A percentile compares a stretch with the other conserved stretches of the same genome.
phyloP scores from a whole-genome alignment of 2,888 invertebrate species.

The Serrognathus titanus region DNA sequence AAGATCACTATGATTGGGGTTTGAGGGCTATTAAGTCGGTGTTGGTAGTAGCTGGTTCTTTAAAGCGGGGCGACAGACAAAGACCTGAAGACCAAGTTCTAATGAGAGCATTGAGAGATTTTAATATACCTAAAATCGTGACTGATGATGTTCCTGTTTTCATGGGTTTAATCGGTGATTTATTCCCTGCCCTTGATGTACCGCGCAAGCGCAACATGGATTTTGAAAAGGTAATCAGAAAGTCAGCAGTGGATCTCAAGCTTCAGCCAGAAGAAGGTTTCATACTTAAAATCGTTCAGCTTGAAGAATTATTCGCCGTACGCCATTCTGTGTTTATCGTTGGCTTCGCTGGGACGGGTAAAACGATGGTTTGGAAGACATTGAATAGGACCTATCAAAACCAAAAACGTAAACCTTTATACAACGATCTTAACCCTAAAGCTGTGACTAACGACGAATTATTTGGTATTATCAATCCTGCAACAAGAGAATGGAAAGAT shows the following conservation, averaged over 20 bases:
- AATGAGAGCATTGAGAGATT: conserved; percentile 91
- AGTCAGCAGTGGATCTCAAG: conserved; percentile 76
- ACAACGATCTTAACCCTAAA: conserved; percentile 91
- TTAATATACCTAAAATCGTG: conserved; percentile 91
- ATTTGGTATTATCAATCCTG: conserved; percentile 90
- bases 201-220: conserved; percentile 82
- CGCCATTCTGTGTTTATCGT: conserved; percentile 78
- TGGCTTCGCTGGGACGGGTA: conserved; percentile 87
- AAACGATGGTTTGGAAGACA: conserved; percentile 90
- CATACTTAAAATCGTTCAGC: conserved; percentile 81
- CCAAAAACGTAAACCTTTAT: conserved; percentile 76
- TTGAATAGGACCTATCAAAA: conserved; percentile 79
- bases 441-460: conserved; percentile 94
- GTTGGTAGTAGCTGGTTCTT: conserved; percentile 86
- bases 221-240: conserved; percentile 76
- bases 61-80: conserved; percentile 74
- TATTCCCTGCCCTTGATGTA: conserved; percentile 90
- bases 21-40: conserved; percentile 93
- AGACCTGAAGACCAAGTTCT: conserved; percentile 89
- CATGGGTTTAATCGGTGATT: conserved; percentile 90
- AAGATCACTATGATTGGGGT: conserved; percentile 98
- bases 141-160: conserved; percentile 90
- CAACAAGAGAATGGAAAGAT: conserved; percentile 89
- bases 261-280: conserved; percentile 91
- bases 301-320: conserved; percentile 90